Conservation (phyloP, 1,140 invertebrate genomes). For the Eupristina koningsbergeri region DNA sequence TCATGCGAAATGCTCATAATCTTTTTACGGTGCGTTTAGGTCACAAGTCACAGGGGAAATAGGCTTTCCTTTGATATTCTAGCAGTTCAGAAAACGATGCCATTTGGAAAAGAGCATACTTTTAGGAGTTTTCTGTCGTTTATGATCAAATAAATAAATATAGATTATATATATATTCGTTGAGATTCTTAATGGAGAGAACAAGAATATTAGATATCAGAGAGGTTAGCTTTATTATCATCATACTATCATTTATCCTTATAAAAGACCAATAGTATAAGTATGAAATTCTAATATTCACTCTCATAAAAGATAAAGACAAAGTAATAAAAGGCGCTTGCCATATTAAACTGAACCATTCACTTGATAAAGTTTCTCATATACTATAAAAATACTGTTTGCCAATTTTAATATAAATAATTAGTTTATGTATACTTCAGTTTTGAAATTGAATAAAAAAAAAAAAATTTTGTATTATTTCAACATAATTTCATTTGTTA, state of each 20-base stretch:
- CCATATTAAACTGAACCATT: neutral
- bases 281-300: neutral
- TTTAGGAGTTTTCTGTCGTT: neutral
- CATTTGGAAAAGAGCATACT: neutral
- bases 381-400: too few species aligned
- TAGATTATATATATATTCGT: neutral
- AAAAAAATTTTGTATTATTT: too few species aligned
- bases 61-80: neutral
- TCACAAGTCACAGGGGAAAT: neutral
- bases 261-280: neutral
- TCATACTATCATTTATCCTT: too few species aligned
- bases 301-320: neutral
- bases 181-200: neutral
- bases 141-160: neutral
- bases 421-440: too few species aligned
- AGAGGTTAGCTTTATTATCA: too few species aligned
- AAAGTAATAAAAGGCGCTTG: neutral
- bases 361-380: neutral
- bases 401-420: too few species aligned
- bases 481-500: too few species aligned
- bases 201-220: neutral
- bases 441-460: too few species aligned
- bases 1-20: neutral
- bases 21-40: neutral
- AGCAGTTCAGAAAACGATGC: neutral